Conservation (phyloP, 2,797 vertebrate genomes). For the Ibycter americanus region DNA sequence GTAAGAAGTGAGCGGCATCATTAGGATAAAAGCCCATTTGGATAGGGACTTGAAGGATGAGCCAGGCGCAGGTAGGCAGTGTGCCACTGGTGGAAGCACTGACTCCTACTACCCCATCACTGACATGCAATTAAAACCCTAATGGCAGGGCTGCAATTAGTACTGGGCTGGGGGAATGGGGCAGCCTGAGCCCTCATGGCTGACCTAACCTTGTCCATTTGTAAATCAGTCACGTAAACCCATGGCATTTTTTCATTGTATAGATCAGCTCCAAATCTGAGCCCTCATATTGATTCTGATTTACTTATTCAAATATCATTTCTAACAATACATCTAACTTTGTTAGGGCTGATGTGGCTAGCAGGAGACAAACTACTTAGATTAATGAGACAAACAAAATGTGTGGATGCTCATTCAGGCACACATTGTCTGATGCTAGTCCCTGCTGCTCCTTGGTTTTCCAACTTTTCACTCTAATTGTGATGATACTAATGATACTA, state of each 20-base stretch:
- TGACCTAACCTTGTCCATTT: neutral
- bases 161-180: neutral
- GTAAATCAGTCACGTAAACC: neutral
- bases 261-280: neutral
- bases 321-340: neutral
- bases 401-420: neutral
- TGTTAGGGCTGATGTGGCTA: neutral
- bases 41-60: neutral
- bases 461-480: neutral
- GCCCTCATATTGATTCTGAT: neutral
- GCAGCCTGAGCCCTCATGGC: neutral
- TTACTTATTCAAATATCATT: neutral
- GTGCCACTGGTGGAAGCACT: neutral
- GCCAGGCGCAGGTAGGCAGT: neutral
- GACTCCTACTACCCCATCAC: neutral
- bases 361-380: neutral
- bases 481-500: neutral
- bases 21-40: neutral
- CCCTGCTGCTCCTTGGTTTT: neutral
- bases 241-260: neutral
- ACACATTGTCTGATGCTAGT: neutral
- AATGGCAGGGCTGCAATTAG: neutral
- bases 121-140: neutral
- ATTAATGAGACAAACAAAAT: neutral
- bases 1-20: accelerated